Evolutionary conservation across 1,140 invertebrate genomes (phyloP).

Genomic region (Zaprionus davidi): DNA sequence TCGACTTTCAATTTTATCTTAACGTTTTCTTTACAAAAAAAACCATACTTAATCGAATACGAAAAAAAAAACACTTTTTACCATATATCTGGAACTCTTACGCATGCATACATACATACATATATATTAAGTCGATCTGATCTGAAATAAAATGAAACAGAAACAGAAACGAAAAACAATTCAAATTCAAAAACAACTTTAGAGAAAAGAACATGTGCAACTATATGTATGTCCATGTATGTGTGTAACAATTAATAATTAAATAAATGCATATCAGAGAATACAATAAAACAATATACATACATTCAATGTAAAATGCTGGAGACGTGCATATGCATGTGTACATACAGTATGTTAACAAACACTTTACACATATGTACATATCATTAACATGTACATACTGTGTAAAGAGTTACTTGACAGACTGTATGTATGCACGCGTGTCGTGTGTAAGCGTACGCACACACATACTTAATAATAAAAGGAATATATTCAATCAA

Average conservation of each 20-base stretch:
- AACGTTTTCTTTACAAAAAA: not conserved
- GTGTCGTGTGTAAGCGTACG: slow-evolving; percentile 15
- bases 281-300: slow-evolving; percentile 57
- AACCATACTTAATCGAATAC: not conserved
- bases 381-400: too few species aligned
- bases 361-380: too few species aligned
- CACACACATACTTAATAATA: slow-evolving; percentile 33
- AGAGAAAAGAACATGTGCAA: not conserved
- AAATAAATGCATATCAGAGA: slow-evolving; percentile 78
- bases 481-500: slow-evolving; percentile 50
- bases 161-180: not conserved
- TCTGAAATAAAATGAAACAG: not conserved
- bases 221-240: slow-evolving; percentile 8
- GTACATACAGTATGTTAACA: not conserved
- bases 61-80: not conserved
- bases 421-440: too few species aligned
- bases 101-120: not conserved
- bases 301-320: too few species aligned
- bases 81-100: not conserved
- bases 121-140: not conserved
- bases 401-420: too few species aligned
- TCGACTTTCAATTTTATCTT: slow-evolving; percentile 3
- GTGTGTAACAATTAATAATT: slow-evolving; percentile 45
- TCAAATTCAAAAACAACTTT: not conserved
- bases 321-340: slow-evolving; percentile 16